Conservation (phyloP, 2,113 vertebrate species). For the Butorides virescens region DNA sequence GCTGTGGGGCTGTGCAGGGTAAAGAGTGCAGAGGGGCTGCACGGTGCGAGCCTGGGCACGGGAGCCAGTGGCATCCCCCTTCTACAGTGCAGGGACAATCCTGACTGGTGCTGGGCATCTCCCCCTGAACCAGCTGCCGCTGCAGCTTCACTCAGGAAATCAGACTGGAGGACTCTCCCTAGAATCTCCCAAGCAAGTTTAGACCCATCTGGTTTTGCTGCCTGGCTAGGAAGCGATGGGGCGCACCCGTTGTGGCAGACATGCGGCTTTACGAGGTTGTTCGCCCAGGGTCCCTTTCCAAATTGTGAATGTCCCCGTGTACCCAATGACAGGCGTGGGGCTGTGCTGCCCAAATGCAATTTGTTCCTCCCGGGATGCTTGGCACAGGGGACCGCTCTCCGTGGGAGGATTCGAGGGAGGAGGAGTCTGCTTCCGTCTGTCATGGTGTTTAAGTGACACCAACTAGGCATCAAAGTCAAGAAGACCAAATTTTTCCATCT, state of each 20-base stretch:
- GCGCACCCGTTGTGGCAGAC: fast-evolving
- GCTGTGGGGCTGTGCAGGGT: fast-evolving
- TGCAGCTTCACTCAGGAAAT: background rate
- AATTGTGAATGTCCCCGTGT: background rate
- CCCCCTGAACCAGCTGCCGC: background rate
- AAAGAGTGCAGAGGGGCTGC: background rate
- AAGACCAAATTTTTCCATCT: constrained; percentile 29
- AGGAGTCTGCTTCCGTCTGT: background rate
- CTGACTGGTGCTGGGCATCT: background rate
- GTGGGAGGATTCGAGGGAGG: background rate
- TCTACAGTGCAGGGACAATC: fast-evolving
- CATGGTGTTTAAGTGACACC: background rate
- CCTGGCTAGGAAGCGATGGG: fast-evolving
- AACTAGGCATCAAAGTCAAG: constrained; percentile 1
- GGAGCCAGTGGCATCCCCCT: background rate
- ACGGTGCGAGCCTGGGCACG: fast-evolving
- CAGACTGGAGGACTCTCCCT: background rate
- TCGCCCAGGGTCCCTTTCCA: background rate
- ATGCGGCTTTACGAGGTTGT: fast-evolving
- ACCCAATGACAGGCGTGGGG: fast-evolving
- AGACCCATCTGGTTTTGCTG: background rate
- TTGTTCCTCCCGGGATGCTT: background rate
- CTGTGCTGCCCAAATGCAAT: background rate
- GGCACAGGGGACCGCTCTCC: background rate
- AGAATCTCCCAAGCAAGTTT: background rate